Percentiles rank a stretch among this genome's conserved stretches.
Evolutionary conservation across 2,888 invertebrate species (phyloP).

Genomic region (Epistrophe grossulariae): DNA sequence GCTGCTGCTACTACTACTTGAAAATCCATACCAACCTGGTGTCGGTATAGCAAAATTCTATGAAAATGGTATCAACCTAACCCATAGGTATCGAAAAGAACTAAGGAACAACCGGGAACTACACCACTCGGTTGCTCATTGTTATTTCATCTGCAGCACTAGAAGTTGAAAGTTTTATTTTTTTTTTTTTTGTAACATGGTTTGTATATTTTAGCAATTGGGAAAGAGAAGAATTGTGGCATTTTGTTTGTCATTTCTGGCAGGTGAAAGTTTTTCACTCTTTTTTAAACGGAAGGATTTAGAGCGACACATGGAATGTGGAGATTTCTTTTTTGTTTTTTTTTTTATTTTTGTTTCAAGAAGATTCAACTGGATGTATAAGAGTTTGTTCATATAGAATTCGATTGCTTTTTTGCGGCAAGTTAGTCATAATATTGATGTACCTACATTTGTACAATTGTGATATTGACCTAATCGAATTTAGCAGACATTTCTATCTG

Average conservation of each 20-base stretch:
- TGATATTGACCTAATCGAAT: too few relatives aligned
- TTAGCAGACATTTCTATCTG: too few relatives aligned
- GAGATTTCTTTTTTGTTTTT: neutral
- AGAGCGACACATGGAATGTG: constrained; percentile 36
- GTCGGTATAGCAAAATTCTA: constrained; percentile 55
- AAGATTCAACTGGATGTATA: neutral
- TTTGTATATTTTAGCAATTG: constrained; percentile 39
- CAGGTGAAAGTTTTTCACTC: constrained; percentile 62
- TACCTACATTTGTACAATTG: too few relatives aligned
- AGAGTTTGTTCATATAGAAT: neutral
- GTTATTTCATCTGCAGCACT: constrained; percentile 75
- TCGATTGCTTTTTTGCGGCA: neutral
- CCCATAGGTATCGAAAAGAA: constrained; percentile 35
- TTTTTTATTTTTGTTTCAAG: constrained; percentile 2
- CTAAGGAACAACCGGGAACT: constrained; percentile 16
- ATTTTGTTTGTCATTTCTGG: constrained; percentile 68
- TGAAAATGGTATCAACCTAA: constrained; percentile 46
- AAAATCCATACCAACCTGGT: constrained; percentile 70
- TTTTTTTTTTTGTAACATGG: constrained; percentile 7
- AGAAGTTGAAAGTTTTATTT: constrained; percentile 63
- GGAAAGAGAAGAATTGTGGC: constrained; percentile 47
- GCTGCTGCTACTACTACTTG: constrained; percentile 1
- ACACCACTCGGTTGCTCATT: constrained; percentile 59
- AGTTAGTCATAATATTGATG: neutral
- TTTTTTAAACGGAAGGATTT: constrained; percentile 59